phyloP scores from a whole-genome alignment of 2,888 invertebrate genomes.

The Cotesia congregata region DNA sequence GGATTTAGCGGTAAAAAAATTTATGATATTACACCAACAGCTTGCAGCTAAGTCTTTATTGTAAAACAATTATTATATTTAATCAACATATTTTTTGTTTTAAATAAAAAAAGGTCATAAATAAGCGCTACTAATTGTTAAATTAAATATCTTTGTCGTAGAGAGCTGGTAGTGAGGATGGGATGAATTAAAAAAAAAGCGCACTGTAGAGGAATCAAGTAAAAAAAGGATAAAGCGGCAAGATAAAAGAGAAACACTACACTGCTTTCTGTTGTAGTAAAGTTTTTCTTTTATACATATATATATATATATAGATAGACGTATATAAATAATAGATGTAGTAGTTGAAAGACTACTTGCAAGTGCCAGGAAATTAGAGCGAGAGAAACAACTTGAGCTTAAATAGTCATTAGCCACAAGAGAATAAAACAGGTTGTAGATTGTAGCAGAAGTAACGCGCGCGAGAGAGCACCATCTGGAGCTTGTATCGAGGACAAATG shows the following conservation, averaged over 20 bases:
- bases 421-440: slow-evolving; percentile 30
- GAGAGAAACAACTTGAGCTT: slow-evolving; percentile 38
- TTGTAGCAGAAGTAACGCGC: slow-evolving; percentile 29
- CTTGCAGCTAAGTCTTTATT: slow-evolving; percentile 2
- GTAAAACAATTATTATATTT: background rate
- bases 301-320: background rate
- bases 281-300: background rate
- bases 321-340: background rate
- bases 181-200: background rate
- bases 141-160: slow-evolving; percentile 19
- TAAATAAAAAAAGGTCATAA: background rate
- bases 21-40: background rate
- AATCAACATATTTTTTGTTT: slow-evolving; percentile 1
- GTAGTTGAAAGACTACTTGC: slow-evolving; percentile 19
- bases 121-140: background rate
- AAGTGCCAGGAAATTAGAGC: slow-evolving; percentile 29
- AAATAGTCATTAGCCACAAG: slow-evolving; percentile 39
- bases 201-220: background rate
- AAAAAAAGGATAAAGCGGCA: slow-evolving; percentile 20
- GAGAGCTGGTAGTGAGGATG: background rate
- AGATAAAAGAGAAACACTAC: background rate
- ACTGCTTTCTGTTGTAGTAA: background rate
- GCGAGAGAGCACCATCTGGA: slow-evolving; percentile 36
- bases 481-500: slow-evolving; percentile 31
- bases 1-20: slow-evolving; percentile 18